Percentiles rank a stretch among this genome's conserved stretches.
Conservation (phyloP, 1,140 invertebrate genomes). For the Akabosia matsudoensis region DNA sequence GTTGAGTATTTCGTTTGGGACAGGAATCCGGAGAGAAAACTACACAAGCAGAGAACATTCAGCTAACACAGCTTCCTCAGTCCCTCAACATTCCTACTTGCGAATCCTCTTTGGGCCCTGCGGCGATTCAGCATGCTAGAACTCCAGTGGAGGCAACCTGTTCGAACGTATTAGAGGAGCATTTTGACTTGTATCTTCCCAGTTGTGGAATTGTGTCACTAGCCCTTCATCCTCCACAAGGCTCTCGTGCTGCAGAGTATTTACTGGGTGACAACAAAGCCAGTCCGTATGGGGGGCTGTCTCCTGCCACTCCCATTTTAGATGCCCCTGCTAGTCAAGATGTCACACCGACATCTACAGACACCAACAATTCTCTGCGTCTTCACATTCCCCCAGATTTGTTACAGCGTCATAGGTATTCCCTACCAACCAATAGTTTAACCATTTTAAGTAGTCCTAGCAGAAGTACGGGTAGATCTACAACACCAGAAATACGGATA, state of each 20-base stretch:
- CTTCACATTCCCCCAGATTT: slow-evolving; percentile 19
- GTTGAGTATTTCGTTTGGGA: too few species aligned
- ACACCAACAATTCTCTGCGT: neutral
- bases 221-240: neutral
- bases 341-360: neutral
- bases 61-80: neutral
- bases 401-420: slow-evolving; percentile 34
- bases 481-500: slow-evolving; percentile 66
- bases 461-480: slow-evolving; percentile 36
- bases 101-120: neutral
- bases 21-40: neutral
- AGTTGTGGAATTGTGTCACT: slow-evolving; percentile 41
- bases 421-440: slow-evolving; percentile 42
- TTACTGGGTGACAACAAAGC: neutral
- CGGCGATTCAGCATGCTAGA: neutral
- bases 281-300: neutral
- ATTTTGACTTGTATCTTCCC: slow-evolving; percentile 31
- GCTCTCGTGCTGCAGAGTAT: neutral
- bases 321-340: slow-evolving; percentile 23
- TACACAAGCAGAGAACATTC: neutral
- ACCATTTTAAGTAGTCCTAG: neutral
- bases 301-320: slow-evolving; percentile 17
- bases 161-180: neutral
- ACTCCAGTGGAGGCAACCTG: neutral
- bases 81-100: neutral